Conservation (phyloP, 2,113 vertebrate species). For the Carassius auratus region DNA sequence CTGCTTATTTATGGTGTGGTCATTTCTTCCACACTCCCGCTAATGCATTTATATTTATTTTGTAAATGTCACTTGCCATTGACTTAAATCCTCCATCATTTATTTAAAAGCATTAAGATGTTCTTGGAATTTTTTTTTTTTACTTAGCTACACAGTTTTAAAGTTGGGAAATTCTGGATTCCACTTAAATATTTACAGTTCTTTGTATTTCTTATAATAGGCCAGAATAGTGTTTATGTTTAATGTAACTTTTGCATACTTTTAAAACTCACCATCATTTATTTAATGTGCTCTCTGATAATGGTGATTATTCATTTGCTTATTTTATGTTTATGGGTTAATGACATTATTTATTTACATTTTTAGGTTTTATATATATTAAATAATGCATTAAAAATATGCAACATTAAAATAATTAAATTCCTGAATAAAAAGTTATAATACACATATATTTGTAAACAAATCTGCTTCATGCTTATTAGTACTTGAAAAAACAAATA, state of each 20-base stretch:
- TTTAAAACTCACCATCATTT: too few species aligned
- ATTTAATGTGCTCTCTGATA: too few species aligned
- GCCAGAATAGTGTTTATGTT: background rate
- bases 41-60: constrained; percentile 55
- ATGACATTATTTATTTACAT: too few species aligned
- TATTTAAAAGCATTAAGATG: constrained; percentile 54
- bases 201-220: background rate
- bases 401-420: too few species aligned
- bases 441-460: too few species aligned
- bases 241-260: background rate
- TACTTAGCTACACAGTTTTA: constrained; percentile 17
- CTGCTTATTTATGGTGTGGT: constrained; percentile 39
- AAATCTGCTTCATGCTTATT: too few species aligned
- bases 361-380: too few species aligned
- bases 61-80: constrained; percentile 36
- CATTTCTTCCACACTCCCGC: background rate
- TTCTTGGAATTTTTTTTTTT: constrained; percentile 28
- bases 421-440: too few species aligned
- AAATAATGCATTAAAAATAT: too few species aligned
- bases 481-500: too few species aligned
- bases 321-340: too few species aligned
- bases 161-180: background rate
- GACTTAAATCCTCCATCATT: constrained; percentile 40
- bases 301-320: too few species aligned
- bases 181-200: background rate